Evolutionary conservation across 2,113 vertebrate species (phyloP), one percentile per base, ranked within the genome.

Genomic region (Coracopsis vasa): DNA sequence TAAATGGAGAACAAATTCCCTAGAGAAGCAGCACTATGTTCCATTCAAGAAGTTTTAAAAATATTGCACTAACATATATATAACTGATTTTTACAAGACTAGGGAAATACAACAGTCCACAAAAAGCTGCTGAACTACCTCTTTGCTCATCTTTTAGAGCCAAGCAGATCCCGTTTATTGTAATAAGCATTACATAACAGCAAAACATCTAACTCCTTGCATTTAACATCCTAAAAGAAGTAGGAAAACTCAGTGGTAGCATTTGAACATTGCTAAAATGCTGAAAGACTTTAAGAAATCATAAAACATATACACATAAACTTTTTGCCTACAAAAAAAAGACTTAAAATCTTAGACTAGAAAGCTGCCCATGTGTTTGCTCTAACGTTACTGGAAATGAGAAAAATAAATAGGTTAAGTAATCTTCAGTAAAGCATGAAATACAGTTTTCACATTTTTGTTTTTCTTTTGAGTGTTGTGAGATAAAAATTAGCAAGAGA

Each of bases 21-120:
- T 13, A 74, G 73, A 62, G 33, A 25, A 70, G 45, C 15, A 66
- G 10, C 3, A 8, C 14, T 19, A 15, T 7, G 19, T 28, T 37
- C n/a, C 19, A 9, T 9, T 33, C 27, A 51, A 27, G 37, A 66
- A 18, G 10, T 13, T 86, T 37, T 56, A 21, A 42, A 86, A 89
- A 72, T 13, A 29, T 5, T 67, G n/a, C 3, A n/a, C 53, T 44
- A 53, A 33, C 9, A 41, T 1, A 0, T 11, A 25, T 37, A 74
- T 47, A 64, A 39, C 31, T 72, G 7, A 56, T 29, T 75, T 70
- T 66, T 72, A 64, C 12, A 77, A 87, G 80, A 25, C 42, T 41
- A 10, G 4, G 31, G 13, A 13, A 51, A 93, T 12, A 11, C 0
- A 3, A 12, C 9, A 65, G 35, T 13, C 24, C n/a, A 25, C 3